Conservation (phyloP, 2,797 vertebrate species). For the Takifugu ocellatus region DNA sequence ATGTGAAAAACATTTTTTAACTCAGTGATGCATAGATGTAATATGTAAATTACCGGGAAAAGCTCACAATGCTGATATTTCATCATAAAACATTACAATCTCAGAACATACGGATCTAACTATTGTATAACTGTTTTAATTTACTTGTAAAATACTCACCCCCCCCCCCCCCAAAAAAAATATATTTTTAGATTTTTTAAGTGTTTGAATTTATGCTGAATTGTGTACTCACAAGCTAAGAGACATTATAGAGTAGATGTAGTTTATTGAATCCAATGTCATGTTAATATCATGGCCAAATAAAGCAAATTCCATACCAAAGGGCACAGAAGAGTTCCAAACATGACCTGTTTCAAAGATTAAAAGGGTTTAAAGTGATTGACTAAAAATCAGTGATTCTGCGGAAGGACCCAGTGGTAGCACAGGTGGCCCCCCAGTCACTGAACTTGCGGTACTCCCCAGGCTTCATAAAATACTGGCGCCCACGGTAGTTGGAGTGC, state of each 20-base stretch:
- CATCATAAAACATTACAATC: no score
- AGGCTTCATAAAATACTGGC: slow-evolving; percentile 71
- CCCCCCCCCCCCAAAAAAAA: neutral
- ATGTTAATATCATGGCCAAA: slow-evolving; percentile 6
- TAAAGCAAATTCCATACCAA: no score
- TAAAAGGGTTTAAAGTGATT: neutral
- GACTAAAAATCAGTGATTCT: slow-evolving; percentile 70
- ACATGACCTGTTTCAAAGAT: slow-evolving; percentile 21
- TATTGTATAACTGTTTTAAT: no score
- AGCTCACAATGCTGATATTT: no score
- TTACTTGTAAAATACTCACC: no score
- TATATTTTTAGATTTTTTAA: neutral
- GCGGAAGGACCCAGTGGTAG: slow-evolving; percentile 73
- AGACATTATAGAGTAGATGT: slow-evolving; percentile 24
- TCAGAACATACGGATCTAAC: no score
- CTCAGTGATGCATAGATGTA: no score
- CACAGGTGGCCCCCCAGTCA: slow-evolving; percentile 68
- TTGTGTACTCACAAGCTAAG: slow-evolving; percentile 35
- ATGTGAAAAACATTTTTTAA: no score
- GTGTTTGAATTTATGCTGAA: slow-evolving; percentile 4
- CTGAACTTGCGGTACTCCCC: slow-evolving; percentile 72
- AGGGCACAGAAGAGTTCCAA: neutral
- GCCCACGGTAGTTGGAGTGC: slow-evolving; percentile 64
- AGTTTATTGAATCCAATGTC: slow-evolving; percentile 41
- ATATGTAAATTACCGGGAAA: no score